These are phyloP conservation scores for Noctua comes DNA, from an alignment of 2,888 invertebrate species.

Conservation along the genomic window DNA sequence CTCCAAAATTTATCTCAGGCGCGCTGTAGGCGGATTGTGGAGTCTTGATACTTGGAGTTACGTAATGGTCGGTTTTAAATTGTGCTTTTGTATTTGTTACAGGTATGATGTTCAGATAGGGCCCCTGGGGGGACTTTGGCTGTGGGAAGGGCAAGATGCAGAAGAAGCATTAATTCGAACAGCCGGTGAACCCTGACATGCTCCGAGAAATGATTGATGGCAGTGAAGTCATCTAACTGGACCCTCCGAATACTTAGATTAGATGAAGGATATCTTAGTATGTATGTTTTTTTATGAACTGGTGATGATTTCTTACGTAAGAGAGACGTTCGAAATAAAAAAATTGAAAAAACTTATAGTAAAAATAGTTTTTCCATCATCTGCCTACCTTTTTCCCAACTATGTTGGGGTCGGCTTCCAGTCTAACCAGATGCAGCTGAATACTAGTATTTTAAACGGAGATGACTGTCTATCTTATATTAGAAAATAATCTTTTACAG, in stretches of 20 bases:
- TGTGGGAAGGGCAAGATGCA: background rate
- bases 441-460: no score
- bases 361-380: no score
- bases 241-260: background rate
- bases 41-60: constrained; percentile 72
- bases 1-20: constrained; percentile 89
- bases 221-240: background rate
- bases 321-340: no score
- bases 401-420: no score
- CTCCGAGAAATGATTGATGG: background rate
- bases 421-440: no score
- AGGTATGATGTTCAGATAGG: background rate
- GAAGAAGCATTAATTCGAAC: background rate
- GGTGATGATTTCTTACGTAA: no score
- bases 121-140: background rate
- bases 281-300: background rate
- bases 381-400: no score
- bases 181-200: background rate
- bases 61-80: constrained; percentile 43
- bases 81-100: background rate
- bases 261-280: background rate
- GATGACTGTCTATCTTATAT: no score
- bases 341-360: no score
- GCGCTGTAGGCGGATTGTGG: constrained; percentile 68
- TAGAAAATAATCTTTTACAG: no score